Evolutionary conservation across 2,797 vertebrate species (phyloP), one percentile per base, ranked within the genome.

Genomic region (Etheostoma nigrum): DNA sequence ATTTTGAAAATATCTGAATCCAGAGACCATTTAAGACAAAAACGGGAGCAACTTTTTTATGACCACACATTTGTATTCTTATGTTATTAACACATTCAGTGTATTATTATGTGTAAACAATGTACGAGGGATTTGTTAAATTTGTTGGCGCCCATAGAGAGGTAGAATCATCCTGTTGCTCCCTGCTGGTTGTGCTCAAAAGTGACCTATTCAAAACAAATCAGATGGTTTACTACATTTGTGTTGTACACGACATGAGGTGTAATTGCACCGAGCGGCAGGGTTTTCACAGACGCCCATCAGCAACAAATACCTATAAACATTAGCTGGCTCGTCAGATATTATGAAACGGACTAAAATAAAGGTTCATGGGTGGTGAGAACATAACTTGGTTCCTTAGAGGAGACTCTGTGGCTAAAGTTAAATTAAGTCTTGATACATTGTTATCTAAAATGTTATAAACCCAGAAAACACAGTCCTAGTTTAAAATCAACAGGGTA

Each of bases 201-300:
- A 81, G 79, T 60, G 72, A 59, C 64, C 68, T 63, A 80, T 83
- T 87, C 67, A 55, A 27, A 76, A 51, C 69, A 73, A 85, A 78
- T 87, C 78, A 36, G 83, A 79, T 68, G 76, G 5, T 71, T 86
- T 80, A 45, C 74, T 74, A 52, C 57, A 77, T 74, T 79, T 77
- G 58, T 5, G 68, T 72, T 67, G 58, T 66, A 76, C 78, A 44
- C 86, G 63, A 78, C 83, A 68, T 77, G 81, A 76, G 66, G 78
- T 74, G 47, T 82, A 77, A 88, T 88, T 85, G 74, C 67, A 21
- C 78, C 72, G 71, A 78, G 67, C 49, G 30, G 83, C 68, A 70
- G 68, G 5, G n/a, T 64, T 83, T 83, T 72, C 44, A 65, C 49
- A 27, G 62, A 55, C 55, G 36, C 40, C 53, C 59, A 45, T 76